Evolutionary conservation across 2,113 vertebrate genomes (phyloP).

Genomic region (Semnornis frantzii): DNA sequence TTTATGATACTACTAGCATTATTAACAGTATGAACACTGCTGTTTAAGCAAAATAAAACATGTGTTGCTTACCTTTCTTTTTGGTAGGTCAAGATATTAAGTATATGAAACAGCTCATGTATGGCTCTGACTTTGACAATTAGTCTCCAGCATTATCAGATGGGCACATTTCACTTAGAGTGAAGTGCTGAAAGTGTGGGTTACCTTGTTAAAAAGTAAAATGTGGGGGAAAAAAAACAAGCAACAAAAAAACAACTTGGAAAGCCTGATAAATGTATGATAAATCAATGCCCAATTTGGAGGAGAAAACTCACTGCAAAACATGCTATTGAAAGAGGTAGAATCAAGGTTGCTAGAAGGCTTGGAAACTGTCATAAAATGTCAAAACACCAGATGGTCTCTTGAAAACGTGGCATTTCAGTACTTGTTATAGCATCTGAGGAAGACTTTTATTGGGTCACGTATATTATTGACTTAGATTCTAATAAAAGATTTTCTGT

Average conservation of each 20-base stretch:
- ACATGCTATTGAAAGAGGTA: constrained; percentile 33
- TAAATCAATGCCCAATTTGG: neutral
- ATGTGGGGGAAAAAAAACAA: neutral
- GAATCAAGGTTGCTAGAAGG: constrained; percentile 50
- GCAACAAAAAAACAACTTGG: neutral
- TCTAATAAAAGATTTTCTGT: constrained; percentile 69
- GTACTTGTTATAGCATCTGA: constrained; percentile 63
- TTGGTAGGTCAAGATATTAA: constrained; percentile 54
- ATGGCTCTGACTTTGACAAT: constrained; percentile 36
- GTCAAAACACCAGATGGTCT: constrained; percentile 64
- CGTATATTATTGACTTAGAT: constrained; percentile 63
- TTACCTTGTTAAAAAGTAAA: constrained; percentile 37
- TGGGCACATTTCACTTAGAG: constrained; percentile 29
- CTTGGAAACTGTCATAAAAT: constrained; percentile 62
- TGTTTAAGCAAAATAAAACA: constrained; percentile 63
- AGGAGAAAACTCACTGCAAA: constrained; percentile 25
- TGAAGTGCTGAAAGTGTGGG: constrained; percentile 48
- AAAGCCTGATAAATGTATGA: constrained; percentile 44
- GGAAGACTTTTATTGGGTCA: constrained; percentile 63
- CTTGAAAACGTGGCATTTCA: constrained; percentile 61
- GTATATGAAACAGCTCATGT: constrained; percentile 44
- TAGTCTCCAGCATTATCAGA: constrained; percentile 29
- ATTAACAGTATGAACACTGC: constrained; percentile 61
- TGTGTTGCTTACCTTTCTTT: constrained; percentile 54
- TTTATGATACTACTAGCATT: constrained; percentile 51